Percentiles rank a stretch among this genome's conserved stretches.
These are phyloP conservation scores for Platysteira castanea DNA, from an alignment of 2,113 vertebrate species.

Conservation along the genomic window DNA sequence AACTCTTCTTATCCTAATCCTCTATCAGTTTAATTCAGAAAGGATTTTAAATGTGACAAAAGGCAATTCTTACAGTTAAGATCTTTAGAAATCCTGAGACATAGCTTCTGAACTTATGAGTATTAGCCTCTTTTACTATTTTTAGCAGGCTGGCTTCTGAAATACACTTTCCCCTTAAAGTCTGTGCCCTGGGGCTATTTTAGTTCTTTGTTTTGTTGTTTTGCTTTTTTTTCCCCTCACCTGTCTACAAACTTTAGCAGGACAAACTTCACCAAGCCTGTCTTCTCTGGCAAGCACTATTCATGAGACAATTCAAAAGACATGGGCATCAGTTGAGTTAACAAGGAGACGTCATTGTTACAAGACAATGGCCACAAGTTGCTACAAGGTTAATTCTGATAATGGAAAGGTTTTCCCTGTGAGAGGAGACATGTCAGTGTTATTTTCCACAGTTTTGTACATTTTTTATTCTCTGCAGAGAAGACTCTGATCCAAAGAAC, in stretches of 20 bases:
- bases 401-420: too few relatives aligned
- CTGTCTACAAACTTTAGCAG: background rate
- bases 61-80: background rate
- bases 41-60: background rate
- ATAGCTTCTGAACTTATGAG: background rate
- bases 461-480: background rate
- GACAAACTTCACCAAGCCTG: background rate
- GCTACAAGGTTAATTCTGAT: too few relatives aligned
- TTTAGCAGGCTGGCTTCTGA: background rate
- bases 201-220: background rate
- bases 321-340: background rate
- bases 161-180: background rate
- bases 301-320: background rate
- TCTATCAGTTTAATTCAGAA: background rate
- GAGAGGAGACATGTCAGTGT: too few relatives aligned
- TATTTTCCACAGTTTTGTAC: background rate
- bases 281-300: background rate
- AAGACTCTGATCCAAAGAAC: background rate
- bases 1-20: background rate
- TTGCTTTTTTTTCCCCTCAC: rapidly evolving
- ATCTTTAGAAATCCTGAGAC: background rate
- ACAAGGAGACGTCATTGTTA: background rate
- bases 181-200: background rate
- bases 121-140: background rate
- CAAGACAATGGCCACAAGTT: too few relatives aligned